These are phyloP conservation scores for Sebastes vulpes DNA, from an alignment of 2,797 vertebrate genomes.

Conservation along the genomic window DNA sequence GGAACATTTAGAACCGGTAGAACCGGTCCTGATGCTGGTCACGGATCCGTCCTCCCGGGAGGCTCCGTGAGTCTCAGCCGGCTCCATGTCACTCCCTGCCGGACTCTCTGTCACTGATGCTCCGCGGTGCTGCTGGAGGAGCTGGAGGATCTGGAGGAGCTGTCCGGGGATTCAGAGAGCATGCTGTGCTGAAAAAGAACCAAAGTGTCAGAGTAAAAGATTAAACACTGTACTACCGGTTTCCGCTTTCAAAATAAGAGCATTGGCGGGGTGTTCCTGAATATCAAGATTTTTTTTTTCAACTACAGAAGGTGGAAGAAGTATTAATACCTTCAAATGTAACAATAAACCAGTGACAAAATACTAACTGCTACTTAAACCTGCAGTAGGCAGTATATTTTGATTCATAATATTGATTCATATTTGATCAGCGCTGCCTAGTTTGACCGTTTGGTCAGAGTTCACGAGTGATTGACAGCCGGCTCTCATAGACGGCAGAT, in stretches of 20 bases:
- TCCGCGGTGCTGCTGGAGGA: no score
- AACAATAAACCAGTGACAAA: not conserved
- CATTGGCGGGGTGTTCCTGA: not conserved
- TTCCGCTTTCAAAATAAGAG: conserved; percentile 48
- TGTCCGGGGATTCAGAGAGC: conserved; percentile 24
- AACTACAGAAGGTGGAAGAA: no score
- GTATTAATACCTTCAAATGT: not conserved
- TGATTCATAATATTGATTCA: no score
- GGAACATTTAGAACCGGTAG: not conserved
- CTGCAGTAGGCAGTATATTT: no score
- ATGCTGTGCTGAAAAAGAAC: conserved; percentile 37
- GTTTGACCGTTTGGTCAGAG: no score
- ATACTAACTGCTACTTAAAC: no score
- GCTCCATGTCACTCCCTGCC: not conserved
- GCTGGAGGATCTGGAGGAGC: not conserved
- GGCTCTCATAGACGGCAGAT: no score
- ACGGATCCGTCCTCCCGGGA: not conserved
- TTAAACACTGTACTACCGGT: not conserved
- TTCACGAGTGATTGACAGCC: no score
- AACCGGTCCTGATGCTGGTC: not conserved
- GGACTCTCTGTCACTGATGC: not conserved
- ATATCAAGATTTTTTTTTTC: no score
- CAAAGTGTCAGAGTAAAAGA: not conserved
- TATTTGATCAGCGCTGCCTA: no score
- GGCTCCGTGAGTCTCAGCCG: not conserved